These are phyloP conservation scores for Cerastoderma edule DNA, from an alignment of 2,888 invertebrate genomes.

Conservation along the genomic window DNA sequence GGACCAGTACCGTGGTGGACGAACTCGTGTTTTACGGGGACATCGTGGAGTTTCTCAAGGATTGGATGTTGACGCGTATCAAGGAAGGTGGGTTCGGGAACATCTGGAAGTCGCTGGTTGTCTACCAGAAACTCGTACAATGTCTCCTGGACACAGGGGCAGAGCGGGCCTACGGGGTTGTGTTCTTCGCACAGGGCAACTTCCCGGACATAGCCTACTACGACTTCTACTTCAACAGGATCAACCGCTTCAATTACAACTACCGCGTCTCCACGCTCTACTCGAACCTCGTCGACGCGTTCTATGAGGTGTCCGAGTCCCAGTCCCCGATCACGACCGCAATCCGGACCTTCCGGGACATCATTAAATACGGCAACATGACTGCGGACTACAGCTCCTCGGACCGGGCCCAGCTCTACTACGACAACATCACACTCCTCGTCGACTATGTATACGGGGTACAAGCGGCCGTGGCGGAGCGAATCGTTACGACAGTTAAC, in stretches of 20 bases:
- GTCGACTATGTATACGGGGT: conserved; percentile 92
- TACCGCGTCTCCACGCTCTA: conserved; percentile 92
- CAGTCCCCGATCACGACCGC: conserved; percentile 29
- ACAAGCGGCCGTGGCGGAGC: conserved; percentile 84
- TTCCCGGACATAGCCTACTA: conserved; percentile 88
- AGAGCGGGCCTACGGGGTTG: conserved; percentile 93
- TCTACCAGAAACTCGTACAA: conserved; percentile 93
- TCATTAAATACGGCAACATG: conserved; percentile 57
- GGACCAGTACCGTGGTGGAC: conserved; percentile 17
- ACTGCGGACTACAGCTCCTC: conserved; percentile 83
- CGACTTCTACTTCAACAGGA: conserved; percentile 91
- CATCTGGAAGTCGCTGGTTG: conserved; percentile 86
- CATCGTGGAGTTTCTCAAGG: conserved; percentile 68
- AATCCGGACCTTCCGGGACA: conserved; percentile 84
- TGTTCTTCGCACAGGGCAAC: conserved; percentile 92
- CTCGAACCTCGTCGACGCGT: conserved; percentile 89
- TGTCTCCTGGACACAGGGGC: conserved; percentile 95
- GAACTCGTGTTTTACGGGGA: conserved; percentile 65
- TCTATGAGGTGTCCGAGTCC: conserved; percentile 20
- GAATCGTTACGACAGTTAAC: conserved; percentile 57
- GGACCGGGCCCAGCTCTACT: conserved; percentile 91
- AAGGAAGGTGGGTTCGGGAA: conserved; percentile 67
- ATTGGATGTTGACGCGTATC: conserved; percentile 71
- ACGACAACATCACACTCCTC: conserved; percentile 92
- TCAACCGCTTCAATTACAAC: conserved; percentile 91